Conservation (phyloP, 2,888 invertebrate species). For the Gisinianus flammeolus region DNA sequence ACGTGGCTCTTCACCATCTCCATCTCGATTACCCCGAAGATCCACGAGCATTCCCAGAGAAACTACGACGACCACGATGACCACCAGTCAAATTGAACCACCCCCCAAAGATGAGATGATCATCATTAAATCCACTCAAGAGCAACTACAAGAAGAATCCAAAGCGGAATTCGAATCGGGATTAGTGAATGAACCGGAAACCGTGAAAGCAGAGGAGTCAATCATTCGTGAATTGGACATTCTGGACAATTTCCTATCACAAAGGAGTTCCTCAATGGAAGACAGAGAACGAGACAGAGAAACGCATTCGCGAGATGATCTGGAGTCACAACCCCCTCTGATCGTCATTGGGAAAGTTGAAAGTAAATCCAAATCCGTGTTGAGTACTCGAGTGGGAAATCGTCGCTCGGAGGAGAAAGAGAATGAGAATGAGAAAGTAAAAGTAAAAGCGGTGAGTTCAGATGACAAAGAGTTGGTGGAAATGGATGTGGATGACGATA, state of each 20-base stretch:
- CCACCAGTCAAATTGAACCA: conserved; percentile 31
- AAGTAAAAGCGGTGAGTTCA: not conserved
- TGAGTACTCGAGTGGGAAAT: not conserved
- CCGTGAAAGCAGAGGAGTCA: conserved; percentile 50
- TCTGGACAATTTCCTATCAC: conserved; percentile 56
- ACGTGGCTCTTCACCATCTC: conserved; percentile 38
- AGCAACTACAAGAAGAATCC: conserved; percentile 7
- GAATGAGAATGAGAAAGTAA: conserved; percentile 18
- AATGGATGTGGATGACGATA: not conserved
- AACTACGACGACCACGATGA: not conserved
- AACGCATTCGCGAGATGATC: not conserved
- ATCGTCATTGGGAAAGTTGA: too few species aligned
- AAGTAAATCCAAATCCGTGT: not conserved
- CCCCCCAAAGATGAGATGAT: not conserved
- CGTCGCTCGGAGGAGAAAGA: conserved; percentile 16
- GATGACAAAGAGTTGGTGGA: too few species aligned
- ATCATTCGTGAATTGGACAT: conserved; percentile 58
- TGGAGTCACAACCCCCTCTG: conserved; percentile 29
- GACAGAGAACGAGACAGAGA: conserved; percentile 36
- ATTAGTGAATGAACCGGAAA: conserved; percentile 11
- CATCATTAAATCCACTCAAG: conserved; percentile 1
- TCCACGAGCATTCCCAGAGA: not conserved
- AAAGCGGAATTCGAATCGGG: not conserved
- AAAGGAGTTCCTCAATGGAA: conserved; percentile 56
- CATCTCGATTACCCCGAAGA: conserved; percentile 29